Evolutionary conservation across 2,888 invertebrate genomes (phyloP).

Genomic region (Eupithecia subfuscata): DNA sequence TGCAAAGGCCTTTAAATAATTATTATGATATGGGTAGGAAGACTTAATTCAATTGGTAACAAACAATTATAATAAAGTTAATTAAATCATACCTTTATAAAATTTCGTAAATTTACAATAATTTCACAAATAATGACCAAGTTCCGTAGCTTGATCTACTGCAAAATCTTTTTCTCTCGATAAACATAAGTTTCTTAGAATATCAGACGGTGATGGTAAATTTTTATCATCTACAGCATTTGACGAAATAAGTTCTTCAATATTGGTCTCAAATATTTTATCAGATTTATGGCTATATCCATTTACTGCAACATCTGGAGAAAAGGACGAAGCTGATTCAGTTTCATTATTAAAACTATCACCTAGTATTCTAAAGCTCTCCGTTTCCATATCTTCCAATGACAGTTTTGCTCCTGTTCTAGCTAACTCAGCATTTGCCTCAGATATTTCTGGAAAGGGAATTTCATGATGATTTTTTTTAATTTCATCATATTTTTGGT

Average conservation of each 20-base stretch:
- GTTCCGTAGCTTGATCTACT: slow-evolving; percentile 51
- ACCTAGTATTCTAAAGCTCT: slow-evolving; percentile 70
- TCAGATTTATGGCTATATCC: slow-evolving; percentile 42
- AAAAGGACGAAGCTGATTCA: slow-evolving; percentile 21
- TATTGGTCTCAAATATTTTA: slow-evolving; percentile 70
- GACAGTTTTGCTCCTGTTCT: slow-evolving; percentile 77
- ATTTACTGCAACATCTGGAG: slow-evolving; percentile 10
- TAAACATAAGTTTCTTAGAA: slow-evolving; percentile 86
- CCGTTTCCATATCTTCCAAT: slow-evolving; percentile 78
- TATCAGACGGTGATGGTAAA: slow-evolving; percentile 86
- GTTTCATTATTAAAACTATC: slow-evolving; percentile 57
- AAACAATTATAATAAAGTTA: too few relatives aligned
- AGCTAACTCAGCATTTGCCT: slow-evolving; percentile 74
- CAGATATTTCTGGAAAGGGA: slow-evolving; percentile 64
- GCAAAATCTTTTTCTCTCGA: slow-evolving; percentile 74
- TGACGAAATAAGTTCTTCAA: slow-evolving; percentile 65
- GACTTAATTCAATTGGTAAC: too few relatives aligned
- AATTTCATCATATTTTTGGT: slow-evolving; percentile 37
- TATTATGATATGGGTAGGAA: background rate
- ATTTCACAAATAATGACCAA: slow-evolving; percentile 55
- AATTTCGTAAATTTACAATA: background rate
- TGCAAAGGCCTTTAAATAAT: background rate
- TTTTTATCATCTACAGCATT: slow-evolving; percentile 75
- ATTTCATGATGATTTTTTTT: slow-evolving; percentile 21
- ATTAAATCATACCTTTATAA: background rate